Base-by-base conservation (phyloP, 2,113 vertebrate genomes). In the Pluvialis apricaria region DNA sequence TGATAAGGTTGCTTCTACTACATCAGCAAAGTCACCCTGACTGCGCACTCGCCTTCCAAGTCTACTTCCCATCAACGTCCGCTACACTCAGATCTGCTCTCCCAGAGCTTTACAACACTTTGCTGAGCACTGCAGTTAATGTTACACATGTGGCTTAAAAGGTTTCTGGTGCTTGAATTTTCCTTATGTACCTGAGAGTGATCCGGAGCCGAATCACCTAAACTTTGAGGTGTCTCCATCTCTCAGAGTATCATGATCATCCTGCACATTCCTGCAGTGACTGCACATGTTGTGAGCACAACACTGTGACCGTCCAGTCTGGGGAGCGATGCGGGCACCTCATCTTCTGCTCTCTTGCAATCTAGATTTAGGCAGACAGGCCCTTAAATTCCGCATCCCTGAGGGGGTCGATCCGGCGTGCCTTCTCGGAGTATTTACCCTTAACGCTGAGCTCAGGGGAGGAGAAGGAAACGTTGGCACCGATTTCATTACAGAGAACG, bases 271-370 rank as follows among this genome's bases (percentile, higher is more conserved):
- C 32, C 45, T 6, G 2, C 21, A 54, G 40, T 20, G 54, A 25
- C 47, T 14, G 21, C 9, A 4, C 1, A 1, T 36, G 15, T 32
- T 45, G 25, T 28, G 54, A 86, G 49, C 18, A 34, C 31, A 66
- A 14, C 6, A 3, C 21, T 36, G 19, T 15, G 25, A 81, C 26
- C 20, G 68, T 73, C 38, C 25, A 58, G 49, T 10, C 49, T 38
- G 80, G 8, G 28, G 42, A 84, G 21, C 0, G 0, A 83, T 38
- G 7, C 0, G 0, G 8, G 26, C n/a, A 29, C 29, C 20, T 88
- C 4, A 6, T 31, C 13, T 68, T 58, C 49, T 40, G 12, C 51
- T 78, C n/a, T 79, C 28, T 21, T 71, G 65, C n/a, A 38, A 13
- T 36, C 26, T 82, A 52, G 61, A 69, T 71, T 85, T 69, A 80